Conservation (phyloP, 2,797 vertebrate genomes). For the Acropternis orthonyx region DNA sequence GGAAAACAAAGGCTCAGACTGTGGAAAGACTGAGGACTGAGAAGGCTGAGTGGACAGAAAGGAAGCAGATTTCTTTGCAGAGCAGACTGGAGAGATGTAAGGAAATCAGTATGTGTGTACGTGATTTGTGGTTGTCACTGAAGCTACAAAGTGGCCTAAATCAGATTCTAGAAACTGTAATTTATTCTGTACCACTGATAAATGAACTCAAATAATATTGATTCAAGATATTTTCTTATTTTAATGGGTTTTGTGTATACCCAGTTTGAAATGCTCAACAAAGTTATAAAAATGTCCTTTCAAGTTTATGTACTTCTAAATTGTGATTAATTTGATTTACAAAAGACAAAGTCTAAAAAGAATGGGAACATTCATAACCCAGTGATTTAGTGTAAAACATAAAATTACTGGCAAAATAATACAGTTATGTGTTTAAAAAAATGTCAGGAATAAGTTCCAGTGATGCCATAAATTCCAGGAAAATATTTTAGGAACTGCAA, state of each 20-base stretch:
- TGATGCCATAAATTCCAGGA: conserved; percentile 67
- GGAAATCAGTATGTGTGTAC: background rate
- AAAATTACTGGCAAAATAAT: conserved; percentile 67
- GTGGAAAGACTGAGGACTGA: background rate
- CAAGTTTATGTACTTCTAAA: conserved; percentile 26
- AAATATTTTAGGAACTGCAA: conserved; percentile 62
- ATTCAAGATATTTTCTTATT: conserved; percentile 18
- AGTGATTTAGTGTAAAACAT: conserved; percentile 58
- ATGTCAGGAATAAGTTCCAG: conserved; percentile 62
- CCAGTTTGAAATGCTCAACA: conserved; percentile 1
- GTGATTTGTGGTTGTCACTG: conserved; percentile 21
- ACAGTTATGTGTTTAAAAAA: conserved; percentile 48
- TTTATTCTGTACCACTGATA: background rate
- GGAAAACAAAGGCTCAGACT: background rate
- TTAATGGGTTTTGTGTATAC: background rate
- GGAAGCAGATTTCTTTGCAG: conserved; percentile 14
- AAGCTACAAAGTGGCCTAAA: background rate
- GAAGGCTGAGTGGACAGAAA: background rate
- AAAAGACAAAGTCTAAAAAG: conserved; percentile 11
- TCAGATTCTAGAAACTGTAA: background rate
- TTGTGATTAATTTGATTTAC: conserved; percentile 51
- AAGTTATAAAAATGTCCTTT: conserved; percentile 48
- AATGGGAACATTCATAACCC: conserved; percentile 18
- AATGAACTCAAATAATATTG: background rate
- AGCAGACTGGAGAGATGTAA: background rate